These are phyloP conservation scores for Natator depressus DNA, from an alignment of 2,113 vertebrate species.

Conservation along the genomic window DNA sequence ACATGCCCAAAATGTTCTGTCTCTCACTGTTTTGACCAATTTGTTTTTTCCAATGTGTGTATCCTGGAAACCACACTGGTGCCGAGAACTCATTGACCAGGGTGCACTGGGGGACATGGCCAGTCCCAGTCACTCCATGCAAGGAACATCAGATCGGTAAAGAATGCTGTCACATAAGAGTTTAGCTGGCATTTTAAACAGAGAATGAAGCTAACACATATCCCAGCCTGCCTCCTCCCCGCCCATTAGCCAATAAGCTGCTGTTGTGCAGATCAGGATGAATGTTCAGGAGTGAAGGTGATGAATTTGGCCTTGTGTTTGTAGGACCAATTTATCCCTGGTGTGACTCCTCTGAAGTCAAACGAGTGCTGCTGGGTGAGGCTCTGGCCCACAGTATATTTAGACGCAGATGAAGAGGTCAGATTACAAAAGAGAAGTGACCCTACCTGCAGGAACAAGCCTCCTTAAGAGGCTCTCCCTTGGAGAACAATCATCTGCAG, in stretches of 20 bases:
- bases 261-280: not conserved
- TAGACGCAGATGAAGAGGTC: not conserved
- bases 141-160: not conserved
- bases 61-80: not conserved
- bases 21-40: slow-evolving; percentile 27
- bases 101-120: rapidly evolving
- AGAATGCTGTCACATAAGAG: not conserved
- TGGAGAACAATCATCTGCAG: not conserved
- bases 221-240: not conserved
- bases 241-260: not conserved
- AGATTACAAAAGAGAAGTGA: not conserved
- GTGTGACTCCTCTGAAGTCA: not conserved
- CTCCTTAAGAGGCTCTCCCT: not conserved
- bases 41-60: not conserved
- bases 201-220: not conserved
- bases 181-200: not conserved
- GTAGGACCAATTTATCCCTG: not conserved
- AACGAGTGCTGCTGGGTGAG: not conserved
- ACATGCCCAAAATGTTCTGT: slow-evolving; percentile 38
- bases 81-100: not conserved
- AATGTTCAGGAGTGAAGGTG: not conserved
- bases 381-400: not conserved
- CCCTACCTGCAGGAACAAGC: rapidly evolving
- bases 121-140: not conserved
- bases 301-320: too few species aligned